Base-by-base conservation (phyloP, 2,888 invertebrate species). In the Spicauda simplicius region DNA sequence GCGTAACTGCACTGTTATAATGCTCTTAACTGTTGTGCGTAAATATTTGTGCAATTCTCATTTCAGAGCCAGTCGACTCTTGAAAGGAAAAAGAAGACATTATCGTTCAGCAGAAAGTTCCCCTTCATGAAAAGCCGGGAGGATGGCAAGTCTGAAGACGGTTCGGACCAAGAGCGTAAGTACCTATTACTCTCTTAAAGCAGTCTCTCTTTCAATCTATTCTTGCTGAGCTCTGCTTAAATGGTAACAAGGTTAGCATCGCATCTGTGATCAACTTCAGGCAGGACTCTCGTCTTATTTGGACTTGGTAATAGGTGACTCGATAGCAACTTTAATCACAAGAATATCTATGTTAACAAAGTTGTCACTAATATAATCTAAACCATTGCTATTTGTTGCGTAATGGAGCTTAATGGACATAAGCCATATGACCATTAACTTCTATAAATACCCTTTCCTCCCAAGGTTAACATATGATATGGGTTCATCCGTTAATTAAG, bases 61-160 rank as follows among this genome's bases (percentile, higher is more conserved):
- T 78, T 75, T 48, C 82, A 92, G 93, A 94, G 97, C 96, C 97
- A 97, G 95, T 98, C 98, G 75, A 98, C 98, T 53, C 94, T 98
- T 84, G 98, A 98, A 92, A 96, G 98, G 85, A 98, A 98, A 95
- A 99, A 99, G 96, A 99, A 99, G 93, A 99, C 99, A 84, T 97
- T 99, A 82, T 98, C 99, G 69, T 99, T 99, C 94, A 99, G 99
- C 84, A 95, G 99, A 89, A 98, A 97, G 91, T 99, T 99, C 93
- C 99, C 99, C 50, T 99, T 99, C 93, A 99, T 99, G 97, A 99
- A 99, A 95, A 99, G 99, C 94, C 98, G 99, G 94, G 99, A 99
- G 89, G 98, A 99, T 85, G 93, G 93, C 77, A 98, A 98, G 91
- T 98, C 97, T 63, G 98, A 99, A 92, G 98, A 99, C 84, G 98